Evolutionary conservation across 2,888 invertebrate genomes (phyloP).

Genomic region (Pristionchus fissidentatus): DNA sequence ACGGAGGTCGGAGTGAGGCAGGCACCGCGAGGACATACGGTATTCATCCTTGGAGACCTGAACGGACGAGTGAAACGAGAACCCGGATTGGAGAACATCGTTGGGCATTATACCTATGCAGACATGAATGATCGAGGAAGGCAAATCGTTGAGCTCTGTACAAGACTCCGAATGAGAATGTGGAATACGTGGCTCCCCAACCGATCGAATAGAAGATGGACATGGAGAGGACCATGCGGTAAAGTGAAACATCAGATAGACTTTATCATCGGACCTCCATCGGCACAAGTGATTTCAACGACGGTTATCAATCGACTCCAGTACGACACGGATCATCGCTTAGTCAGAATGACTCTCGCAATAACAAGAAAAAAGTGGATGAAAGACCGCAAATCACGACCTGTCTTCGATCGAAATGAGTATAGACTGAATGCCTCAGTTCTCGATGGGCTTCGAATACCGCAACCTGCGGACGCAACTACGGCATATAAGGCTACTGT

Average conservation of each 20-base stretch:
- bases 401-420: background rate
- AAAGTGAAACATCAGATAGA: background rate
- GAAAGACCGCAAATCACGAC: background rate
- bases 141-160: background rate
- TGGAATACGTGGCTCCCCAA: slow-evolving; percentile 4
- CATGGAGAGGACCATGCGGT: slow-evolving; percentile 1
- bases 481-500: background rate
- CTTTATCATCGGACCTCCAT: background rate
- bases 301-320: background rate
- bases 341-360: background rate
- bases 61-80: slow-evolving; percentile 6
- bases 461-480: background rate
- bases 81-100: background rate
- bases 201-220: background rate
- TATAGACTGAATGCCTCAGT: background rate
- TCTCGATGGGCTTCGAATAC: background rate
- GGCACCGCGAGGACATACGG: background rate
- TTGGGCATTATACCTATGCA: background rate
- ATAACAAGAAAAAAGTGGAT: background rate
- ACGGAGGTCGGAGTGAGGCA: background rate
- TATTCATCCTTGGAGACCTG: background rate
- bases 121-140: slow-evolving; percentile 19
- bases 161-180: background rate
- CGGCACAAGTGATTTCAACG: background rate
- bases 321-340: background rate